A percentile compares a stretch with the other conserved stretches of the same genome.
Conservation (phyloP, 2,888 invertebrate genomes). For the Microdon myrmicae region DNA sequence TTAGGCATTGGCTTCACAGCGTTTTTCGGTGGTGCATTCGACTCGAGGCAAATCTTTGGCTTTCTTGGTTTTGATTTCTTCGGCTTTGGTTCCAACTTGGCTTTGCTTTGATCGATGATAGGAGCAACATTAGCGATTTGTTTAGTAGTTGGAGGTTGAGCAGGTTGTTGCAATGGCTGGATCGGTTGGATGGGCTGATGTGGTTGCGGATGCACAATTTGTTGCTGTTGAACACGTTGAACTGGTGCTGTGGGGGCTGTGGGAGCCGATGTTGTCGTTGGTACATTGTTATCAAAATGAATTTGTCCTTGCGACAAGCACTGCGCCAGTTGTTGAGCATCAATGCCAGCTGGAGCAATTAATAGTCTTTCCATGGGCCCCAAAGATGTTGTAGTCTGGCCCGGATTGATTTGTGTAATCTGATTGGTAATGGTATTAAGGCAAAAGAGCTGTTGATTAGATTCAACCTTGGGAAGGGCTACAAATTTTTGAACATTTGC, state of each 20-base stretch:
- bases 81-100: constrained; percentile 59
- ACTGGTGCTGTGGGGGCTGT: constrained; percentile 23
- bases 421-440: constrained; percentile 66
- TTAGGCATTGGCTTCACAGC: constrained; percentile 66
- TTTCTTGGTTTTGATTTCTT: constrained; percentile 57
- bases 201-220: constrained; percentile 62
- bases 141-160: constrained; percentile 57
- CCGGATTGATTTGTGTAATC: constrained; percentile 66
- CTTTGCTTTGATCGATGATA: constrained; percentile 66
- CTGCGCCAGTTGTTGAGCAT: constrained; percentile 66
- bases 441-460: constrained; percentile 66
- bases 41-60: constrained; percentile 46
- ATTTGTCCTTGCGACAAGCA: constrained; percentile 66
- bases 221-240: constrained; percentile 61
- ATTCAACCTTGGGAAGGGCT: constrained; percentile 64
- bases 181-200: constrained; percentile 58
- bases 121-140: constrained; percentile 66
- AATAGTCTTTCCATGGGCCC: constrained; percentile 65
- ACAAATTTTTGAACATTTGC: constrained; percentile 61
- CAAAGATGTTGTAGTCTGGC: constrained; percentile 65
- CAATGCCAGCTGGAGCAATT: constrained; percentile 66
- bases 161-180: constrained; percentile 55
- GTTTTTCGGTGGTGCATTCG: constrained; percentile 58
- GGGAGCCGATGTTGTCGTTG: constrained; percentile 53
- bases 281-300: constrained; percentile 66